phyloP scores from a whole-genome alignment of 2,888 invertebrate species.

The Nymphalis polychloros region DNA sequence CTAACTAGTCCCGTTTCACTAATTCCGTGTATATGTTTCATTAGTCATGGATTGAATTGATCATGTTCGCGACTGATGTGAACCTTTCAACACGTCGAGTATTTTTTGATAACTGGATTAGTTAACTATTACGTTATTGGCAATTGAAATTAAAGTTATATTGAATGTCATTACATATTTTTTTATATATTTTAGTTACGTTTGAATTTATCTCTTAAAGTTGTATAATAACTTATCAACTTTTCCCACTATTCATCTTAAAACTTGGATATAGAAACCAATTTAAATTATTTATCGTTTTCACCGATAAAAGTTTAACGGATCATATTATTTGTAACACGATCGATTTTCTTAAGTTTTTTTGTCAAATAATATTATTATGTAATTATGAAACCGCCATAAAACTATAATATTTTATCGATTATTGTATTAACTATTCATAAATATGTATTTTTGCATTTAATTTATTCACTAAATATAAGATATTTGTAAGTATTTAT shows the following conservation, averaged over 20 bases:
- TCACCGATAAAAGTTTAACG: too few relatives aligned
- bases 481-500: slow-evolving; percentile 11
- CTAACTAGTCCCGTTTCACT: too few relatives aligned
- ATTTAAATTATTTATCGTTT: too few relatives aligned
- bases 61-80: too few relatives aligned
- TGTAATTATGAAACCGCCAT: background rate
- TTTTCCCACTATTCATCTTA: background rate
- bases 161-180: too few relatives aligned
- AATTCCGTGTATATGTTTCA: too few relatives aligned
- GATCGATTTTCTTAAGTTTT: background rate
- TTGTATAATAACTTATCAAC: background rate
- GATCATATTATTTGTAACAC: too few relatives aligned
- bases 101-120: too few relatives aligned
- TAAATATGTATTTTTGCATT: slow-evolving; percentile 6
- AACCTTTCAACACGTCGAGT: too few relatives aligned
- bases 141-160: too few relatives aligned
- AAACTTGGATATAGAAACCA: background rate
- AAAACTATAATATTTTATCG: background rate
- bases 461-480: background rate
- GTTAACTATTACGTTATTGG: too few relatives aligned
- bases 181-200: background rate
- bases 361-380: background rate
- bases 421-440: background rate
- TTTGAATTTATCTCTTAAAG: background rate
- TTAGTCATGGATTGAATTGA: too few relatives aligned